phyloP scores from a whole-genome alignment of 64 coral and sea anemone species.

The Hydrozoanthus tunicans region DNA sequence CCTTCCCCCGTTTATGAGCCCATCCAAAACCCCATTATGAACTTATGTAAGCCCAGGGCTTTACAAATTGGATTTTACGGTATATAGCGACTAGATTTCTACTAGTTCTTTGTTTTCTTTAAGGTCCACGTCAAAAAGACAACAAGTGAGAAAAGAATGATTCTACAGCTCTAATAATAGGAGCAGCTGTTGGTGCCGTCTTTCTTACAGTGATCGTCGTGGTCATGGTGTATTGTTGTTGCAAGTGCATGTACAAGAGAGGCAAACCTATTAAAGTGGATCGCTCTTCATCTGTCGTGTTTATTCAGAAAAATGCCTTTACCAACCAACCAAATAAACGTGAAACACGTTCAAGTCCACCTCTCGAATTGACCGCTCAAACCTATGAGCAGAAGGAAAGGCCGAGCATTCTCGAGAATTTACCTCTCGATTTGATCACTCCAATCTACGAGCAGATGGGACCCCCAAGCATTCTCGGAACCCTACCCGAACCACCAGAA shows the following conservation, averaged over 20 bases:
- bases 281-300: constrained; percentile 17
- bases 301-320: not conserved
- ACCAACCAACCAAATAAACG: not conserved
- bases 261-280: not conserved
- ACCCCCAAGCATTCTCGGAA: not conserved
- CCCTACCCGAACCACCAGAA: not conserved
- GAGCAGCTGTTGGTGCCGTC: not conserved
- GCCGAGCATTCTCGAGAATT: not conserved
- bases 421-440: not conserved
- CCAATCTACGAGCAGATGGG: constrained; percentile 30
- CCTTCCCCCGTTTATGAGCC: no score
- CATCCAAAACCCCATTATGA: no score
- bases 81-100: no score
- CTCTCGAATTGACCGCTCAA: not conserved
- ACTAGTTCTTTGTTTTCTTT: not conserved
- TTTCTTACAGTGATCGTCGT: not conserved
- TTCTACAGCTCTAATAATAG: not conserved
- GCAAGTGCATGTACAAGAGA: not conserved
- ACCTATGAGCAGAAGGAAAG: not conserved
- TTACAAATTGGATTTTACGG: no score
- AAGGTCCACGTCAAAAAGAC: not conserved
- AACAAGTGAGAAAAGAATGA: not conserved
- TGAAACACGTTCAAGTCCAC: not conserved
- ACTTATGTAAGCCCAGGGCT: no score
- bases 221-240: not conserved